phyloP scores from a whole-genome alignment of 1,140 invertebrate genomes.

The Leptinotarsa undecemlineata region DNA sequence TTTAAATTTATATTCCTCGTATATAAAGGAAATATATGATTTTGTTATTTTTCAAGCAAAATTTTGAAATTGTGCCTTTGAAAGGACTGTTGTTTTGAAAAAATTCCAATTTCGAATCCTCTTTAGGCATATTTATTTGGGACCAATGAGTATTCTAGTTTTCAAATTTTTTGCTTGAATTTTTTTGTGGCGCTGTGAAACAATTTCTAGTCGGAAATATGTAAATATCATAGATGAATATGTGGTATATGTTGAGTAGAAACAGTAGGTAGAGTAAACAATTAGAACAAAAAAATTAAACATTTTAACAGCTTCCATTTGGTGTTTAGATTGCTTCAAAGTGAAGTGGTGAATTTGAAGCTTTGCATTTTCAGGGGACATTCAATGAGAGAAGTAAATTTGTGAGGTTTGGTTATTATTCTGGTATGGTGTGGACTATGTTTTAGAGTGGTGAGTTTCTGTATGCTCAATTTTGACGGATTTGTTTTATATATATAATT shows the following conservation, averaged over 20 bases:
- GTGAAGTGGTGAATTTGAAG: too few species aligned
- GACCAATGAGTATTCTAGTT: constrained; percentile 27
- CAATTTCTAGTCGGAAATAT: not conserved
- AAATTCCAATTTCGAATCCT: not conserved
- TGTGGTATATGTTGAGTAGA: not conserved
- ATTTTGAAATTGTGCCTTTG: constrained; percentile 34
- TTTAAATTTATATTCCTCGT: too few species aligned
- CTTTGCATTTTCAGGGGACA: too few species aligned
- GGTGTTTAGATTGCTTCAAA: too few species aligned
- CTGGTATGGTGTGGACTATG: too few species aligned
- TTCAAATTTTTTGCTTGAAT: not conserved
- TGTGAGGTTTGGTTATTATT: too few species aligned
- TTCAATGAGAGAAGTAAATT: too few species aligned
- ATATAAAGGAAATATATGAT: not conserved
- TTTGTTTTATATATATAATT: too few species aligned
- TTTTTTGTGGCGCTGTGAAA: constrained; percentile 1
- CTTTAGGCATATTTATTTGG: constrained; percentile 35
- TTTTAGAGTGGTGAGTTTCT: too few species aligned
- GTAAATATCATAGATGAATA: not conserved
- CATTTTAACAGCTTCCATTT: too few species aligned
- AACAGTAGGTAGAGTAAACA: not conserved
- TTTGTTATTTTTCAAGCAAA: constrained; percentile 11
- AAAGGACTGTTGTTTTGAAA: constrained; percentile 25
- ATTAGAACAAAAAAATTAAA: not conserved
- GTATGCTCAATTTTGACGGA: too few species aligned